phyloP scores from a whole-genome alignment of 2,797 vertebrate genomes.

The Hapalemur alaotrensis region DNA sequence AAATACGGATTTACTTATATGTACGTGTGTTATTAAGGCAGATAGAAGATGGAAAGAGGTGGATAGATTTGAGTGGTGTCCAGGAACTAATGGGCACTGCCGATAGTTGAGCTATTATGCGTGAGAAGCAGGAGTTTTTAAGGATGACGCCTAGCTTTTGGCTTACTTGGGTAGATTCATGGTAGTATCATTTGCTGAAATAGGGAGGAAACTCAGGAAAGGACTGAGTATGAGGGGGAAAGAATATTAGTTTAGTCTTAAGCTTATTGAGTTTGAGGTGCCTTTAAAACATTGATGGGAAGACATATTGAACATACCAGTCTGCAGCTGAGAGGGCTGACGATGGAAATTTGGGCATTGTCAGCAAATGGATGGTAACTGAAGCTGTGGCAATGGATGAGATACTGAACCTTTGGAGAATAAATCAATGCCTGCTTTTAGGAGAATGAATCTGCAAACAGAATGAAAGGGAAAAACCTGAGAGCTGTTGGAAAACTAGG shows the following conservation, averaged over 20 bases:
- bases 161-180: background rate
- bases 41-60: background rate
- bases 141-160: background rate
- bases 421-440: background rate
- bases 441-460: background rate
- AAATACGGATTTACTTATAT: too few relatives aligned
- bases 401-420: background rate
- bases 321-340: too few relatives aligned
- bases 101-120: fast-evolving
- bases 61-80: background rate
- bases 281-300: background rate
- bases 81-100: too few relatives aligned
- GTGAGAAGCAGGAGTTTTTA: background rate
- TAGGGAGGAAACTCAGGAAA: background rate
- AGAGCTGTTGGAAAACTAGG: background rate
- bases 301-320: background rate
- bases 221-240: background rate
- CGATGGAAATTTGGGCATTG: background rate
- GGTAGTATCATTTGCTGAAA: background rate
- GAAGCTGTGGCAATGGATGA: background rate
- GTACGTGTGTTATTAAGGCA: background rate
- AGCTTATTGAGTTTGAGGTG: background rate
- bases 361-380: background rate
- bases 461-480: background rate
- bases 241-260: background rate